Evolutionary conservation across 2,888 invertebrate genomes (phyloP), one percentile per base, ranked within the genome.

Genomic region (Drosophila pegasa): DNA sequence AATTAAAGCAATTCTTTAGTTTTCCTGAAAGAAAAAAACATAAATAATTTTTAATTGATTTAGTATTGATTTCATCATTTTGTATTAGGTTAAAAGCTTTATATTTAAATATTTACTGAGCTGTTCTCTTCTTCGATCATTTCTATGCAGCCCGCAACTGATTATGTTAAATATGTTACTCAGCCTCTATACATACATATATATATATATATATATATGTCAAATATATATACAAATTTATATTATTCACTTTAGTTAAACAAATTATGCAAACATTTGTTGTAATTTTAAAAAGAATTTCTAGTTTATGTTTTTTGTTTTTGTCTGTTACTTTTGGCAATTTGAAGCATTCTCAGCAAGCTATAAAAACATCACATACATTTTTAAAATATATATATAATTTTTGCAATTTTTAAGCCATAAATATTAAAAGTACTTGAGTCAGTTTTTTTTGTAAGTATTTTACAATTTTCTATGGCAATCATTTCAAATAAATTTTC

Each of bases 81-180:
- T 80, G 84, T 85, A 85, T 85, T 85, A 85, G 78, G 88, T 86
- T 85, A 80, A 87, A 84, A 85, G 87, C 85, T 85, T 85, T 85
- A 85, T 72, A 65, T 74, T 72, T 43, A 63, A 63, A 37, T 64
- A 18, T 64, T 58, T 73, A 73, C 48, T 14, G 48, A 74, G 77
- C 79, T 85, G 82, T 66, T 71, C n/a, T 70, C 12, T 3, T 12
- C 12, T 31, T 31, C 6, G 16, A 45, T 27, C 16, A n/a, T n/a
- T 52, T 67, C 18, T n/a, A 37, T 31, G 25, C 47, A 82, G 69
- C 78, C 79, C 71, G 71, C 88, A 87, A 80, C 81, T 87, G 85
- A 88, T 88, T 81, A 86, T 78, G 83, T 84, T 84, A 86, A 82
- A 88, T 88, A 31, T 88, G 77, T 86, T 83, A 83, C 65, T 57